A percentile compares a stretch with the other conserved stretches of the same genome.
phyloP scores from a whole-genome alignment of 2,113 vertebrate species.

The Circaetus gallicus region DNA sequence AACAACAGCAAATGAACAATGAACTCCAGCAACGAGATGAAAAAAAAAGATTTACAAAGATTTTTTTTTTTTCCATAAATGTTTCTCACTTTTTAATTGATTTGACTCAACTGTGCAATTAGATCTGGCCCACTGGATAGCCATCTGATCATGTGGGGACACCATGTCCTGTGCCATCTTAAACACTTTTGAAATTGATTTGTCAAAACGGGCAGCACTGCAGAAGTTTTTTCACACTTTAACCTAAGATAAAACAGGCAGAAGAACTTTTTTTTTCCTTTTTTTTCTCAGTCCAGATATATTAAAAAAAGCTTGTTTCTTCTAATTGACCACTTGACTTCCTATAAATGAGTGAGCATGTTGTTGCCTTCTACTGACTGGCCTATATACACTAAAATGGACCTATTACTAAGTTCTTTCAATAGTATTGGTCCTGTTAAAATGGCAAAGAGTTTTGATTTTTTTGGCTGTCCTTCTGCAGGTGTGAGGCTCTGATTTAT shows the following conservation, averaged over 20 bases:
- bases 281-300: neutral
- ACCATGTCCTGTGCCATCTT: neutral
- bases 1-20: conserved; percentile 35
- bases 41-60: neutral
- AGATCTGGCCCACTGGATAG: neutral
- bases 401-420: neutral
- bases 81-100: neutral
- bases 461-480: neutral
- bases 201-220: neutral
- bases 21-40: neutral
- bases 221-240: neutral
- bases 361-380: neutral
- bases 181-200: neutral
- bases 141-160: neutral
- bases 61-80: neutral
- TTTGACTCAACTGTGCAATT: neutral
- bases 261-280: neutral
- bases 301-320: neutral
- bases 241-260: neutral
- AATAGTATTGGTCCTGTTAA: neutral
- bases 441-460: neutral
- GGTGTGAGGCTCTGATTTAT: neutral
- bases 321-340: neutral
- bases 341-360: neutral
- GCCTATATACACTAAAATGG: neutral